These are phyloP conservation scores for Cheilosia variabilis DNA, from an alignment of 2,888 invertebrate genomes.

Conservation along the genomic window DNA sequence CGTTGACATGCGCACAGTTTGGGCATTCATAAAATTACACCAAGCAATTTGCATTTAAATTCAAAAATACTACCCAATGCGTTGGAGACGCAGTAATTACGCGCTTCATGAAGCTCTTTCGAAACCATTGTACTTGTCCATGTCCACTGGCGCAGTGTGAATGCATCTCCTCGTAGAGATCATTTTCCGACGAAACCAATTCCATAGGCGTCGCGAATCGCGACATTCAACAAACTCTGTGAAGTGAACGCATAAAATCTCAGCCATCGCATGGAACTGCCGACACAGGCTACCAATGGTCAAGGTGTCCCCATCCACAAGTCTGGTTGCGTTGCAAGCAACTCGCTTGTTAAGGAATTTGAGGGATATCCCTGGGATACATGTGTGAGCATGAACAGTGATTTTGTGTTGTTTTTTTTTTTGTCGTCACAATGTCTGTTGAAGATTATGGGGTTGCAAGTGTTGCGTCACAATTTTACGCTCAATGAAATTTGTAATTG, in stretches of 20 bases:
- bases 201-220: slow-evolving; percentile 56
- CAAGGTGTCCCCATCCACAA: slow-evolving; percentile 21
- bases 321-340: not conserved
- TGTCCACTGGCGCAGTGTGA: not conserved
- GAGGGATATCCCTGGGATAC: slow-evolving; percentile 45
- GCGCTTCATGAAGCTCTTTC: slow-evolving; percentile 47
- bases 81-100: slow-evolving; percentile 57
- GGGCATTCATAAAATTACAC: slow-evolving; percentile 64
- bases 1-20: slow-evolving; percentile 71
- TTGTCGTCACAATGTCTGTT: slow-evolving; percentile 4
- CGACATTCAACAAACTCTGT: slow-evolving; percentile 2
- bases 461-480: slow-evolving; percentile 83
- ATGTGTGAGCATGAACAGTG: slow-evolving; percentile 33
- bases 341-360: slow-evolving; percentile 21
- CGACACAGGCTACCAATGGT: slow-evolving; percentile 7
- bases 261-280: slow-evolving; percentile 16
- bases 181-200: slow-evolving; percentile 54
- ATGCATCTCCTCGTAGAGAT: slow-evolving; percentile 26
- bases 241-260: slow-evolving; percentile 27
- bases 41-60: slow-evolving; percentile 75
- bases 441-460: slow-evolving; percentile 78
- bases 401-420: slow-evolving; percentile 32
- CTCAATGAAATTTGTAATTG: slow-evolving; percentile 83
- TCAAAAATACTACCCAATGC: slow-evolving; percentile 35
- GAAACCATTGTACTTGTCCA: slow-evolving; percentile 6